Percentiles rank a stretch among this genome's conserved stretches.
phyloP scores from a whole-genome alignment of 2,113 vertebrate species.

The Delphinus delphis region DNA sequence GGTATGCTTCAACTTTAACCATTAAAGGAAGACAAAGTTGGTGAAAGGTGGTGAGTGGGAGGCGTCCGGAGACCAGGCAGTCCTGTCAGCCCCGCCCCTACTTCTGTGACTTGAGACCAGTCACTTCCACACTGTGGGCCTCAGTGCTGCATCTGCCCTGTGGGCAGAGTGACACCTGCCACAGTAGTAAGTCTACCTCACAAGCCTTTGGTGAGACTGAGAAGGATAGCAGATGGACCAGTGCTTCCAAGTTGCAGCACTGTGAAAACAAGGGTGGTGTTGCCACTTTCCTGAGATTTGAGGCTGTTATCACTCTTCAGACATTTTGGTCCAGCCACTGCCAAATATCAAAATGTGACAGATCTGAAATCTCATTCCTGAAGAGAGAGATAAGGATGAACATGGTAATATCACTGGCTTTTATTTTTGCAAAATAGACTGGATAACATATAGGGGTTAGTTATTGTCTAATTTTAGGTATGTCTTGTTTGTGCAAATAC shows the following conservation, averaged over 20 bases:
- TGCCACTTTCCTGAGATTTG: background rate
- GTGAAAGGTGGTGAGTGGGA: background rate
- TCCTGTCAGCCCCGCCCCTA: too few species aligned
- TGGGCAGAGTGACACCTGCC: background rate
- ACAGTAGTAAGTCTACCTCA: background rate
- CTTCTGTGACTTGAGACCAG: background rate
- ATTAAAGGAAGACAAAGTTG: background rate
- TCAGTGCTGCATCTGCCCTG: background rate
- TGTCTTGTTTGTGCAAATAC: background rate
- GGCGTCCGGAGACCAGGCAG: background rate
- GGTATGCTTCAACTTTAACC: background rate
- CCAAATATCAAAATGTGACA: background rate
- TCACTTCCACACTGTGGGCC: background rate
- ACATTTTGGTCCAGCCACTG: background rate
- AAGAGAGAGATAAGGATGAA: background rate
- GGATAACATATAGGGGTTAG: background rate
- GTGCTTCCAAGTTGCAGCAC: background rate
- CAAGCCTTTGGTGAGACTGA: background rate
- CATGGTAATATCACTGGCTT: background rate
- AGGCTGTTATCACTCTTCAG: background rate
- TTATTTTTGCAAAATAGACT: constrained; percentile 1
- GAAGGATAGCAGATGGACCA: background rate
- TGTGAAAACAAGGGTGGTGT: background rate
- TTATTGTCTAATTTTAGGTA: constrained; percentile 32
- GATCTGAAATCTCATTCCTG: background rate